A percentile compares a stretch with the other conserved stretches of the same genome.
Conservation (phyloP, 1,140 invertebrate species). For the Pogonomyrmex californicus region DNA sequence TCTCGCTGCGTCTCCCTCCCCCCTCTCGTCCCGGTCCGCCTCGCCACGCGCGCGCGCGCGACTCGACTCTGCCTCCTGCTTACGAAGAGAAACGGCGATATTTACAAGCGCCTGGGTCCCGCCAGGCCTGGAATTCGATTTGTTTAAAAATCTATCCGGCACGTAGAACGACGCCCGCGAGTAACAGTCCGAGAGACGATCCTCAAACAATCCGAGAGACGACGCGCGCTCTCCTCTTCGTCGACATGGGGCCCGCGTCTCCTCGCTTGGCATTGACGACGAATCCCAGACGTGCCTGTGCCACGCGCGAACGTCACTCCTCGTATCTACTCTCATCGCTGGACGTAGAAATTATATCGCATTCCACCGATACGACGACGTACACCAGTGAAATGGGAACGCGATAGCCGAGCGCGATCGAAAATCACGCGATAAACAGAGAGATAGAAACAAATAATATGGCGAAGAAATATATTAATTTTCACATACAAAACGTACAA, state of each 20-base stretch:
- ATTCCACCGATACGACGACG: conserved; percentile 58
- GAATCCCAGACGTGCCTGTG: conserved; percentile 46
- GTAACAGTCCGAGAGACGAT: conserved; percentile 79
- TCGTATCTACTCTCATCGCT: conserved; percentile 59
- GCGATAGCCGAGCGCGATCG: background rate
- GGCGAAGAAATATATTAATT: background rate
- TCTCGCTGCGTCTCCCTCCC: background rate
- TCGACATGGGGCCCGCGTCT: conserved; percentile 67
- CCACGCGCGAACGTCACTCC: conserved; percentile 19
- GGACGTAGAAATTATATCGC: conserved; percentile 53
- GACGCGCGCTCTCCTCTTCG: conserved; percentile 73
- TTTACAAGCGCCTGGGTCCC: conserved; percentile 79
- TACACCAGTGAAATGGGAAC: conserved; percentile 25
- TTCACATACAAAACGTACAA: no score
- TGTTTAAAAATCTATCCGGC: conserved; percentile 81
- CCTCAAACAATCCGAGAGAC: conserved; percentile 56
- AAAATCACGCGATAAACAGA: background rate
- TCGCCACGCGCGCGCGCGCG: background rate
- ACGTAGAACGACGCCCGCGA: conserved; percentile 71
- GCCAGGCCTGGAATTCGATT: conserved; percentile 81
- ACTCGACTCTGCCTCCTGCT: conserved; percentile 27
- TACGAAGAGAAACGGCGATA: conserved; percentile 63
- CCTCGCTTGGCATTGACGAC: conserved; percentile 48
- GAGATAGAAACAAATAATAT: background rate
- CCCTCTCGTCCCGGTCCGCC: background rate